Conservation (phyloP, 2,113 vertebrate species). For the Austrofundulus limnaeus region DNA sequence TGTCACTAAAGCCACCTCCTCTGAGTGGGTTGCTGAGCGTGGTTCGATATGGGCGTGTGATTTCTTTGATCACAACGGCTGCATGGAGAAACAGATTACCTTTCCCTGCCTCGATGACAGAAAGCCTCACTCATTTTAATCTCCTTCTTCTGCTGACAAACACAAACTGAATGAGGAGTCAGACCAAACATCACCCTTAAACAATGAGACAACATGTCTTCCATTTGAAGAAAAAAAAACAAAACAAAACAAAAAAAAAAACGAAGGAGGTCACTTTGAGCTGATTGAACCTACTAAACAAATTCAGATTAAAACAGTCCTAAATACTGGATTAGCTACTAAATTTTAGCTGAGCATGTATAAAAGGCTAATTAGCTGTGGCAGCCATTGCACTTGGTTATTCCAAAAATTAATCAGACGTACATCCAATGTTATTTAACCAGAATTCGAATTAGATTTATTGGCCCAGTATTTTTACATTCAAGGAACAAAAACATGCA, state of each 20-base stretch:
- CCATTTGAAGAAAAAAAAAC: slow-evolving; percentile 10
- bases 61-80: slow-evolving; percentile 63
- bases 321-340: background rate
- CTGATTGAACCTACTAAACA: slow-evolving; percentile 8
- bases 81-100: slow-evolving; percentile 68
- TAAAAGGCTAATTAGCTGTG: no score
- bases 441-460: no score
- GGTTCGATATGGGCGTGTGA: slow-evolving; percentile 53
- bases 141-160: slow-evolving; percentile 42
- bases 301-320: slow-evolving; percentile 21
- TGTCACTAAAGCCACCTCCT: slow-evolving; percentile 16
- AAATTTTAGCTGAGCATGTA: no score
- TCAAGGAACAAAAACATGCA: no score
- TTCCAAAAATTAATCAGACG: no score
- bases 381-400: no score
- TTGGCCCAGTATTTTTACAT: no score
- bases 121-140: slow-evolving; percentile 47
- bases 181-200: slow-evolving; percentile 16
- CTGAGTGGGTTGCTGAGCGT: slow-evolving; percentile 44
- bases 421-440: no score
- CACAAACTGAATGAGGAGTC: slow-evolving; percentile 17
- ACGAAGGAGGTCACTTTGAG: background rate
- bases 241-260: no score
- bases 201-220: slow-evolving; percentile 34
- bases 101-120: slow-evolving; percentile 45